These are phyloP conservation scores for Neolamprologus kungweensis DNA, from an alignment of 2,113 vertebrate species.

Conservation along the genomic window DNA sequence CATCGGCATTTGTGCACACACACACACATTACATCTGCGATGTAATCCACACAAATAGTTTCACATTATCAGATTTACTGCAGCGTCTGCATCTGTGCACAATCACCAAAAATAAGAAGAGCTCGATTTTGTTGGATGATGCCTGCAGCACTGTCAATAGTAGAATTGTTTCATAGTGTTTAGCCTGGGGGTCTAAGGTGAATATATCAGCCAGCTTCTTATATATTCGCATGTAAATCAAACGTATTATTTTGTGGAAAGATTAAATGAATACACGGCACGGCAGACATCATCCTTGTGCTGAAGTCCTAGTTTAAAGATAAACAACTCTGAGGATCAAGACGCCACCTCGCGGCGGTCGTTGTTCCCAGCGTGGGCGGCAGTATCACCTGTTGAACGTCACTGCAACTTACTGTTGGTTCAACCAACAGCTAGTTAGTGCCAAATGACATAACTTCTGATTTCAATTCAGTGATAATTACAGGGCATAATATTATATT, in stretches of 20 bases:
- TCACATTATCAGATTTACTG: not conserved
- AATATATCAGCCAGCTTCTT: not conserved
- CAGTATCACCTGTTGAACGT: constrained; percentile 48
- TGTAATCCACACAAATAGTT: not conserved
- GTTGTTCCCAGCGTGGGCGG: not conserved
- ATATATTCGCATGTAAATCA: not conserved
- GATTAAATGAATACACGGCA: not conserved
- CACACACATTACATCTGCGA: not conserved
- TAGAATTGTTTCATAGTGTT: not conserved
- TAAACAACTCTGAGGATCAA: constrained; percentile 25
- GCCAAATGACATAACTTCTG: not conserved
- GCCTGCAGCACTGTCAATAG: not conserved
- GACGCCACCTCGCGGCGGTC: constrained; percentile 34
- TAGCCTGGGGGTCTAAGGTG: not conserved
- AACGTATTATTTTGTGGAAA: not conserved
- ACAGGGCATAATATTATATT: not conserved
- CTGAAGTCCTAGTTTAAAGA: constrained; percentile 2
- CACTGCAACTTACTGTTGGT: not conserved
- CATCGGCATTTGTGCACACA: not conserved
- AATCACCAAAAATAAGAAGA: not conserved
- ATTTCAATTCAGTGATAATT: not conserved
- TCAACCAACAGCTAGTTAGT: not conserved
- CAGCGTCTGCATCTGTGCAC: not conserved
- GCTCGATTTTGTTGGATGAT: not conserved
- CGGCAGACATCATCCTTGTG: constrained; percentile 1